Evolutionary conservation across 2,888 invertebrate species (phyloP), one percentile per base, ranked within the genome.

Genomic region (Nesidiocoris tenuis): DNA sequence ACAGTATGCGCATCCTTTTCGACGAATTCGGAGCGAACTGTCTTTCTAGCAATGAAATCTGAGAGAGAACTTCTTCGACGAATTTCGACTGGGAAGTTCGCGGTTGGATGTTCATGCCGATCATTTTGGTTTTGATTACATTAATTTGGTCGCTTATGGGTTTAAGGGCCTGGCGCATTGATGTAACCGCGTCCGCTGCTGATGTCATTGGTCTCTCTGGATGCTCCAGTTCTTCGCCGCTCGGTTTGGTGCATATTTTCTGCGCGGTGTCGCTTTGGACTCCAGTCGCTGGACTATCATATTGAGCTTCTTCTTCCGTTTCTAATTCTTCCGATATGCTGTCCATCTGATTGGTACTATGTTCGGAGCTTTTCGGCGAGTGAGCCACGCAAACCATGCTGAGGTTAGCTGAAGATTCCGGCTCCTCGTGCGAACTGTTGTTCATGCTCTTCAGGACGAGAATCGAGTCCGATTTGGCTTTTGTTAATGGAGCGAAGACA

Each of bases 71-170:
- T 1, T 39, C 17, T 17, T 18, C 22, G 5, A 22, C 19, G 61
- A 55, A 23, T 17, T 22, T 54, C 9, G 17, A 61, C 1, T 19
- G 61, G 17, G 61, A 63, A 21, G 72, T 5, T n/a, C 72, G 55
- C 24, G 70, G 75, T 39, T 77, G 74, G 1, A 74, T 74, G 25
- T 74, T 74, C 74, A 74, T 74, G 17, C 74, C 64, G 25, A 74
- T 74, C 74, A 74, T 74, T 56, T 66, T 74, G 18, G 64, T 74
- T 12, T 55, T 22, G 7, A 74, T 74, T 23, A 65, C 74, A 57
- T 74, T 74, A 21, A 74, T 74, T 24, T 74, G 74, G 25, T 74
- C 74, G 57, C 23, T 74, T 56, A 74, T 74, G 1, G 74, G 74
- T 56, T 74, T 64, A 23, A 74, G 21, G 16, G 74, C 74, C 18